Evolutionary conservation across 1,140 invertebrate species (phyloP), one percentile per base, ranked within the genome.

Genomic region (Panagrolaimus sp.): DNA sequence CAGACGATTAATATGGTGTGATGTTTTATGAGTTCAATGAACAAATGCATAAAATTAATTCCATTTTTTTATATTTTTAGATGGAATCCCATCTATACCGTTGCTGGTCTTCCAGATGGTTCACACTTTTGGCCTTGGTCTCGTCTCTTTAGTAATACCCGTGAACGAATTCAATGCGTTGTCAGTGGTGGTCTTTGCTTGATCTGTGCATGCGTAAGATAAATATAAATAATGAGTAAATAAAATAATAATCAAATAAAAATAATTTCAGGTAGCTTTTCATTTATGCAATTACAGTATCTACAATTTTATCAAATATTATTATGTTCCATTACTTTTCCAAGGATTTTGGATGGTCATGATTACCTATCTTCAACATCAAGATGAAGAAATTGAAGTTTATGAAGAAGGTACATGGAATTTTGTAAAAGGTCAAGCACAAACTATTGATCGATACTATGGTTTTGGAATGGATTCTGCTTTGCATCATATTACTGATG

Each of bases 311-410:
- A 46, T 84, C 38, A 79, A 82, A 55, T 84, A 84, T 73, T 86
- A 85, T 68, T 70, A 84, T 21, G 74, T 84, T 28, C 85, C 85
- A 7, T 65, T 81, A 26, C 70, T 84, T 24, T 78, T 84, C 67
- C 84, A 85, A 72, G 71, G 73, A 12, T 81, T 76, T 55, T 74
- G 73, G 73, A 75, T 74, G 73, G 74, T 71, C 26, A 82, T 85
- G 68, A 83, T 86, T 44, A 86, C 85, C 7, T 86, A 85, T 68
- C 77, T 86, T 14, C 85, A 86, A 71, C 85, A 86, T 75, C 81
- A 79, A 43, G 83, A 83, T 52, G 82, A 73, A 12, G 79, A 83
- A 32, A 83, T 84, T 58, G 78, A 85, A n/a, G 84, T 85, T 78
- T 86, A 84, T 67, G 79, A 83, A 12, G 82, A 85, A 43, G 75